Percentiles rank a stretch among this genome's conserved stretches.
Evolutionary conservation across 2,888 invertebrate species (phyloP).

Genomic region (Eupithecia inturbata): DNA sequence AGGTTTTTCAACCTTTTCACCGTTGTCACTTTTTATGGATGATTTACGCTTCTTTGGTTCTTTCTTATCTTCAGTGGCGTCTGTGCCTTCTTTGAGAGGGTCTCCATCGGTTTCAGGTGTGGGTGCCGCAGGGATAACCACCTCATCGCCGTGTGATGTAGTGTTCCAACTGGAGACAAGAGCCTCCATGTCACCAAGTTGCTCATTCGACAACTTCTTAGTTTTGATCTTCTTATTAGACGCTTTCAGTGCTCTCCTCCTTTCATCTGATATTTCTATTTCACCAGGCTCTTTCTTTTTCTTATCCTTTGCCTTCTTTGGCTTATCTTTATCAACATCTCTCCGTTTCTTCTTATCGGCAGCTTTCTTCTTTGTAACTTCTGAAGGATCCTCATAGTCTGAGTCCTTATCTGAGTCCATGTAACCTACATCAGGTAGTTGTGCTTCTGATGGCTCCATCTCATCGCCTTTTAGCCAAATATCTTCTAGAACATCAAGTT

Average conservation of each 20-base stretch:
- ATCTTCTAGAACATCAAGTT: slow-evolving; percentile 89
- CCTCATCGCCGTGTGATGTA: slow-evolving; percentile 62
- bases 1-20: slow-evolving; percentile 54
- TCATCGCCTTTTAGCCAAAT: slow-evolving; percentile 92
- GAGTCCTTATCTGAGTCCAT: slow-evolving; percentile 79
- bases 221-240: slow-evolving; percentile 57
- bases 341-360: slow-evolving; percentile 56
- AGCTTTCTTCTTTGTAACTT: slow-evolving; percentile 49
- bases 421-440: slow-evolving; percentile 76
- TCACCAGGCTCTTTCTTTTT: slow-evolving; percentile 45
- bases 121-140: slow-evolving; percentile 49
- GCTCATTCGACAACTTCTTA: slow-evolving; percentile 69
- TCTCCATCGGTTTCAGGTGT: slow-evolving; percentile 31
- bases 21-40: slow-evolving; percentile 43
- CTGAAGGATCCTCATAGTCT: slow-evolving; percentile 70
- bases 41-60: slow-evolving; percentile 68
- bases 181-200: slow-evolving; percentile 68
- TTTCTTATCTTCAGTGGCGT: slow-evolving; percentile 48
- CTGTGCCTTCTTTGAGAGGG: slow-evolving; percentile 29
- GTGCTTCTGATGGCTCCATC: slow-evolving; percentile 85
- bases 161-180: slow-evolving; percentile 72
- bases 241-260: slow-evolving; percentile 48
- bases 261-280: slow-evolving; percentile 28
- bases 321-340: slow-evolving; percentile 59
- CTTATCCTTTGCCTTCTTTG: slow-evolving; percentile 43